Conservation (phyloP, 2,797 vertebrate genomes). For the Urocyon cinereoargenteus region DNA sequence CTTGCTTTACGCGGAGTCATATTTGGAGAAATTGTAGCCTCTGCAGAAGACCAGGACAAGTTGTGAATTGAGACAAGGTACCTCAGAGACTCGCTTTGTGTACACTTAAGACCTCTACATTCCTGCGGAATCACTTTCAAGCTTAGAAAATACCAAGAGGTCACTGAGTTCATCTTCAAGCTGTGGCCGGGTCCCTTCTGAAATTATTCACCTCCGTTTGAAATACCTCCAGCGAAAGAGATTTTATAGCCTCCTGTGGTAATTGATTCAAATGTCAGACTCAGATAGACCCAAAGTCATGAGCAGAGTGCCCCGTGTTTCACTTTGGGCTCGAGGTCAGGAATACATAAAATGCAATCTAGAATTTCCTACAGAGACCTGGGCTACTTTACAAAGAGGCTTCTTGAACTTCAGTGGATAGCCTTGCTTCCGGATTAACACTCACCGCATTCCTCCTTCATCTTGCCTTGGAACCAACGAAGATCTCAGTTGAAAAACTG, state of each 20-base stretch:
- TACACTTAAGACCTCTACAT: neutral
- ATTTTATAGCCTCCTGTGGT: conserved; percentile 38
- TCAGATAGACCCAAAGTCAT: neutral
- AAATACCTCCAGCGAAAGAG: conserved; percentile 48
- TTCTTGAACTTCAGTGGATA: neutral
- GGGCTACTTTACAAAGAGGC: neutral
- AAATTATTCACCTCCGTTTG: conserved; percentile 47
- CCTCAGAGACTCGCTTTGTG: neutral
- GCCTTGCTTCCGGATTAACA: neutral
- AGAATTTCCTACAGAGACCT: neutral
- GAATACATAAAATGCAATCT: neutral
- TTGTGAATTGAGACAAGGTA: neutral
- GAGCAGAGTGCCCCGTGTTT: neutral
- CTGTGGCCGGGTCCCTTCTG: conserved; percentile 35
- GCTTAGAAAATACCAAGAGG: conserved; percentile 68
- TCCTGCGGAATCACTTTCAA: conserved; percentile 9
- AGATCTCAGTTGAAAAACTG: neutral
- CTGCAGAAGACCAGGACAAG: neutral
- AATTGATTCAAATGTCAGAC: conserved; percentile 59
- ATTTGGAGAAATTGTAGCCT: neutral
- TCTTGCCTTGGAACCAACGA: conserved; percentile 6
- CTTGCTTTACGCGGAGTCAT: neutral
- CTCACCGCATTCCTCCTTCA: neutral
- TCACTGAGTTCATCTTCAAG: conserved; percentile 34
- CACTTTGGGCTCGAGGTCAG: neutral